Evolutionary conservation across 2,113 vertebrate species (phyloP).

Genomic region (Burhinus oedicnemus): DNA sequence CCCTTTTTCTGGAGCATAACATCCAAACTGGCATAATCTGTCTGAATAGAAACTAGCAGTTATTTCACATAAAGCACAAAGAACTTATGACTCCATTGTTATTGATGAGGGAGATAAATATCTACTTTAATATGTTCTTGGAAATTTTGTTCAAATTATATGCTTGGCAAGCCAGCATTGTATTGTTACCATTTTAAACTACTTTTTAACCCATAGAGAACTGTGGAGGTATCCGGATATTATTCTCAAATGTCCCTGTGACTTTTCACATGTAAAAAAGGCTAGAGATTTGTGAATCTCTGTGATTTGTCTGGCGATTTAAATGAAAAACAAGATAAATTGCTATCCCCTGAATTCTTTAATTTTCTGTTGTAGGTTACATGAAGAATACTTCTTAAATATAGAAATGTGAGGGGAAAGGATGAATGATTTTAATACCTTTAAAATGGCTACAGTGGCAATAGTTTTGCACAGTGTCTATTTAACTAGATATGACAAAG

Average conservation of each 20-base stretch:
- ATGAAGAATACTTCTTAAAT: neutral
- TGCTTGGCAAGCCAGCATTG: neutral
- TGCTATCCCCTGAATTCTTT: neutral
- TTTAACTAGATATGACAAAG: neutral
- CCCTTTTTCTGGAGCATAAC: neutral
- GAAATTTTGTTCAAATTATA: neutral
- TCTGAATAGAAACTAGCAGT: neutral
- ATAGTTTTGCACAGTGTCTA: neutral
- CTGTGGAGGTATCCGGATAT: neutral
- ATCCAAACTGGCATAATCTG: neutral
- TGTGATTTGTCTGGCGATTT: neutral
- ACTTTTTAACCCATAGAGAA: neutral
- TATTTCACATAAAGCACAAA: neutral
- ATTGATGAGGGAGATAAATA: constrained; percentile 32
- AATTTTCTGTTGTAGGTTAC: neutral
- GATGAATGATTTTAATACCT: neutral
- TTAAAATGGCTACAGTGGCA: neutral
- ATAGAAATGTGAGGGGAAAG: neutral
- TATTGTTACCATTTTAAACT: neutral
- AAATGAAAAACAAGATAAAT: neutral
- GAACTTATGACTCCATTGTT: neutral
- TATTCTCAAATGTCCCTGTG: neutral
- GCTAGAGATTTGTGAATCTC: neutral
- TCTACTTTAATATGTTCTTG: neutral
- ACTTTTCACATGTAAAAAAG: neutral